These are phyloP conservation scores for Linurgus olivaceus DNA, from an alignment of 2,797 vertebrate species.

Conservation along the genomic window DNA sequence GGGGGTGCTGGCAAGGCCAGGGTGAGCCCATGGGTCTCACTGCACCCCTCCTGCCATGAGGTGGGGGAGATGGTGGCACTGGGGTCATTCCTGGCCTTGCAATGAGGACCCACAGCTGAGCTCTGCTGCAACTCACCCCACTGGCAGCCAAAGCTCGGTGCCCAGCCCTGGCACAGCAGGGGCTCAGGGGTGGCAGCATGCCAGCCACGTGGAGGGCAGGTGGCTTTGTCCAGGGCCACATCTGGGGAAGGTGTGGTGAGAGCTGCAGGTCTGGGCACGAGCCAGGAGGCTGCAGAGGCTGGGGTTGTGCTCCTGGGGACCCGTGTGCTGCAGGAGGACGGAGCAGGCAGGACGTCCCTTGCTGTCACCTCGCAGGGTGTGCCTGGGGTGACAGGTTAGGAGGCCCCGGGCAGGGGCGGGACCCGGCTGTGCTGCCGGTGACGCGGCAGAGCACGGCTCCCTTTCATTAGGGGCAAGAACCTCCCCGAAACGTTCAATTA, in stretches of 20 bases:
- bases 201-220: accelerated
- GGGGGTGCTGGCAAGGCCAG: background rate
- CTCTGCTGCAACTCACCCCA: background rate
- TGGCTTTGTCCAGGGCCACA: background rate
- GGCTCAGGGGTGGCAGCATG: background rate
- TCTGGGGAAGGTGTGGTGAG: background rate
- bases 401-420: background rate
- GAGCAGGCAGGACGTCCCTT: background rate
- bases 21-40: background rate
- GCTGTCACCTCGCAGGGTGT: accelerated
- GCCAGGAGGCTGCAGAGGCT: background rate
- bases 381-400: background rate
- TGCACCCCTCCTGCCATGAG: background rate
- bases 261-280: background rate
- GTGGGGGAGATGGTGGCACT: background rate
- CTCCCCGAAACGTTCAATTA: background rate
- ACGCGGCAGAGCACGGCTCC: background rate
- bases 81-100: background rate
- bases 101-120: background rate
- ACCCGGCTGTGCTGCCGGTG: background rate
- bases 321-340: accelerated
- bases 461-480: conserved; percentile 37
- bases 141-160: accelerated
- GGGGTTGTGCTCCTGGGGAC: background rate
- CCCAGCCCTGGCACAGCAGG: accelerated